A percentile compares a stretch with the other conserved stretches of the same genome.
Evolutionary conservation across 2,113 vertebrate species (phyloP).

Genomic region (Rousettus leschenaultii): DNA sequence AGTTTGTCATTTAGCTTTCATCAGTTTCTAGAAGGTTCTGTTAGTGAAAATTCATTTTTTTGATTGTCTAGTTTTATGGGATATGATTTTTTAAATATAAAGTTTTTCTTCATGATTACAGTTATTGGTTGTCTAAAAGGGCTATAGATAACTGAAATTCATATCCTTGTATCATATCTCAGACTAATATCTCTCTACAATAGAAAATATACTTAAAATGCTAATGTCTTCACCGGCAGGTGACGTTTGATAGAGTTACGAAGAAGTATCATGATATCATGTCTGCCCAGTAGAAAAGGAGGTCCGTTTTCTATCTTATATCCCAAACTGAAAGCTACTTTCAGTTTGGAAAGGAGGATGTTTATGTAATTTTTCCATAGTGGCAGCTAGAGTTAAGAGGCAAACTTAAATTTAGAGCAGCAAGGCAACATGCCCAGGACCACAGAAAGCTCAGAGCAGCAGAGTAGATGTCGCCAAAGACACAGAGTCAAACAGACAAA

Average conservation of each 20-base stretch:
- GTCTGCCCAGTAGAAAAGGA: conserved; percentile 23
- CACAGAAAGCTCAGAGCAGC: background rate
- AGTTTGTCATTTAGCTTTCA: conserved; percentile 50
- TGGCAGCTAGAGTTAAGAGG: background rate
- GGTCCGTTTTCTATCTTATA: conserved; percentile 1
- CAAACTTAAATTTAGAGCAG: background rate
- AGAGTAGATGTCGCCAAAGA: background rate
- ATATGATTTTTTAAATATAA: conserved; percentile 52
- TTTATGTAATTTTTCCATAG: background rate
- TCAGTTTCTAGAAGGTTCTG: conserved; percentile 46
- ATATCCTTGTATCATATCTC: conserved; percentile 42
- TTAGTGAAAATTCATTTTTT: conserved; percentile 50
- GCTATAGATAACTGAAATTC: conserved; percentile 50
- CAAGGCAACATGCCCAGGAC: background rate
- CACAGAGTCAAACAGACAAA: background rate
- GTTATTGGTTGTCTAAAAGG: conserved; percentile 32
- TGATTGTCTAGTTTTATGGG: conserved; percentile 53
- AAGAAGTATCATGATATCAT: background rate
- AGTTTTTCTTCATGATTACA: conserved; percentile 59
- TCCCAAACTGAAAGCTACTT: conserved; percentile 6
- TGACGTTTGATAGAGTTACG: conserved; percentile 27
- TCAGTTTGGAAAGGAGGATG: background rate
- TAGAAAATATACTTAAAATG: conserved; percentile 60
- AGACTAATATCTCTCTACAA: conserved; percentile 51
- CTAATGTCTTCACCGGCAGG: conserved; percentile 41